phyloP scores from a whole-genome alignment of 2,797 vertebrate genomes.

The Thalassophryne amazonica region DNA sequence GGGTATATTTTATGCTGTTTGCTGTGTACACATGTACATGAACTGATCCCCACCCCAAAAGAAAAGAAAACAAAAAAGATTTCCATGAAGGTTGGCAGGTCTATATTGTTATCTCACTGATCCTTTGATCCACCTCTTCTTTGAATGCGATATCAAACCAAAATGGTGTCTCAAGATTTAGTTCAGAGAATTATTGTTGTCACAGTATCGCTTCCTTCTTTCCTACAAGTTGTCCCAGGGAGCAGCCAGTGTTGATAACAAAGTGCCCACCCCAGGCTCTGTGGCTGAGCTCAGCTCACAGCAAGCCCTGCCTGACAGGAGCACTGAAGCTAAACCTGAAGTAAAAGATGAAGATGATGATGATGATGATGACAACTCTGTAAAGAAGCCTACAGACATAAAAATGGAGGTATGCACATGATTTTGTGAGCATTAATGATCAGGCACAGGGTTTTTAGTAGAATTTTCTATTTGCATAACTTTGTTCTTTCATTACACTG shows the following conservation, averaged over 20 bases:
- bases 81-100: too few species aligned
- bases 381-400: constrained; percentile 80
- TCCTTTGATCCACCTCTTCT: not conserved
- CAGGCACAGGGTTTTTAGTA: too few species aligned
- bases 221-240: constrained; percentile 87
- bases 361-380: constrained; percentile 78
- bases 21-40: too few species aligned
- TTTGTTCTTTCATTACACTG: too few species aligned
- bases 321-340: constrained; percentile 84
- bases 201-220: constrained; percentile 17
- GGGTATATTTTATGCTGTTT: too few species aligned
- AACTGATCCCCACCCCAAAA: too few species aligned
- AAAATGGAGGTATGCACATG: constrained; percentile 82
- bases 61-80: too few species aligned
- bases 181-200: not conserved
- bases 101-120: not conserved
- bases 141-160: too few species aligned
- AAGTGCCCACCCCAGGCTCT: constrained; percentile 89
- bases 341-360: constrained; percentile 83
- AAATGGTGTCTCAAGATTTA: not conserved
- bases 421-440: too few species aligned
- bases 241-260: constrained; percentile 88
- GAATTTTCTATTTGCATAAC: too few species aligned
- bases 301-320: constrained; percentile 83
- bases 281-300: constrained; percentile 88